Percentiles rank a stretch among this genome's conserved stretches.
These are phyloP conservation scores for Papilio machaon DNA, from an alignment of 1,140 invertebrate species.

Conservation along the genomic window DNA sequence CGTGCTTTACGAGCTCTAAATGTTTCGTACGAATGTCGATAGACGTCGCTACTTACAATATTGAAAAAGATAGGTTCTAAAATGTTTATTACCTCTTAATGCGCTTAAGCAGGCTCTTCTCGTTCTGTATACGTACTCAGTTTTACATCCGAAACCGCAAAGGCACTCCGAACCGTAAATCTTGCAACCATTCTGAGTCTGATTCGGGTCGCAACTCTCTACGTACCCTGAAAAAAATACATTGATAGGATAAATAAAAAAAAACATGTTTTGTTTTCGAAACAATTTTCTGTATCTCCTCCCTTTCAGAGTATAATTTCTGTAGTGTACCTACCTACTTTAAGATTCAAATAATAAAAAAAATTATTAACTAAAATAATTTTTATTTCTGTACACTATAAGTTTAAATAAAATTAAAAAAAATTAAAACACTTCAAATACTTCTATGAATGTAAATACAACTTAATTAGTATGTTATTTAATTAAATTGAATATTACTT, in stretches of 20 bases:
- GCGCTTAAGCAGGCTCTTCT: conserved; percentile 79
- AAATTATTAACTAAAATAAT: too few species aligned
- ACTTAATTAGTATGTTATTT: too few species aligned
- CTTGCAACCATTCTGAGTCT: conserved; percentile 82
- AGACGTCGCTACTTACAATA: not conserved
- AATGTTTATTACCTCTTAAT: conserved; percentile 74
- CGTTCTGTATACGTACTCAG: conserved; percentile 80
- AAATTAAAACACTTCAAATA: too few species aligned
- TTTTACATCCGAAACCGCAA: conserved; percentile 82
- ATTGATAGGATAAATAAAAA: too few species aligned
- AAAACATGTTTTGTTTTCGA: too few species aligned
- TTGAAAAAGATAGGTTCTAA: not conserved
- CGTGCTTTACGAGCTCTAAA: not conserved
- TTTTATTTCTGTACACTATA: too few species aligned
- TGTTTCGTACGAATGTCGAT: not conserved
- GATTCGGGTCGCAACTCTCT: conserved; percentile 70
- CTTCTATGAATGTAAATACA: too few species aligned
- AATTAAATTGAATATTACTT: not conserved
- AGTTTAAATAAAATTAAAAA: too few species aligned
- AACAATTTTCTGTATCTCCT: too few species aligned
- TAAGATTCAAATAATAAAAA: not conserved
- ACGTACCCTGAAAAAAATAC: conserved; percentile 48
- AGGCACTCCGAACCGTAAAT: conserved; percentile 79
- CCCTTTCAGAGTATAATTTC: too few species aligned
- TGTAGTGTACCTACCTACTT: too few species aligned